phyloP scores from a whole-genome alignment of 2,888 invertebrate species.

The Synergus japonicus region DNA sequence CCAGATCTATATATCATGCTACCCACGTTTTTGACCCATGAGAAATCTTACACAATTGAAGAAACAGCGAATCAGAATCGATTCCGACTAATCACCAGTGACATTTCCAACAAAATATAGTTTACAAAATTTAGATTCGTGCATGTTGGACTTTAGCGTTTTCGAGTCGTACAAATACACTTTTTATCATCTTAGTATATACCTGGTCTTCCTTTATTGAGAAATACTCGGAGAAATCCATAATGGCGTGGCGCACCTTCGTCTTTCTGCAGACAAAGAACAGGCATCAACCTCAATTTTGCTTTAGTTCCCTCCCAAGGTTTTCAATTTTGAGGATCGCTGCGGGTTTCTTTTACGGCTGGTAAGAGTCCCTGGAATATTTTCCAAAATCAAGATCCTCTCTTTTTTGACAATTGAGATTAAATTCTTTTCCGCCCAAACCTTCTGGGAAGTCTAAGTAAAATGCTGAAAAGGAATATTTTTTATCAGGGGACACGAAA shows the following conservation, averaged over 20 bases:
- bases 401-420: neutral
- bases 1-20: slow-evolving; percentile 2
- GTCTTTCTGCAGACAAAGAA: slow-evolving; percentile 35
- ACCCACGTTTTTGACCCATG: slow-evolving; percentile 28
- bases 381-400: slow-evolving; percentile 4
- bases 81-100: slow-evolving; percentile 3
- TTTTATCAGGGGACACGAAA: neutral
- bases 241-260: slow-evolving; percentile 23
- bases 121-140: neutral
- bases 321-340: slow-evolving; percentile 32
- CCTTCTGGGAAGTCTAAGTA: neutral
- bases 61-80: slow-evolving; percentile 23
- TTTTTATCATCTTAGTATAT: slow-evolving; percentile 16
- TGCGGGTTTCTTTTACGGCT: slow-evolving; percentile 15
- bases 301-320: neutral
- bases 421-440: slow-evolving; percentile 5
- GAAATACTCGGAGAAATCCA: slow-evolving; percentile 14
- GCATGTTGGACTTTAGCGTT: neutral
- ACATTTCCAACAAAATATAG: neutral
- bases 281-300: slow-evolving; percentile 26
- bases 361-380: slow-evolving; percentile 17
- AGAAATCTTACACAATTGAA: slow-evolving; percentile 36
- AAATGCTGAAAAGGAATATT: neutral
- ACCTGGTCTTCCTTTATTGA: slow-evolving; percentile 26
- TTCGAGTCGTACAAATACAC: neutral